A percentile compares a stretch with the other conserved stretches of the same genome.
These are phyloP conservation scores for Phataginus tricuspis DNA, from an alignment of 2,797 vertebrate genomes.

Conservation along the genomic window DNA sequence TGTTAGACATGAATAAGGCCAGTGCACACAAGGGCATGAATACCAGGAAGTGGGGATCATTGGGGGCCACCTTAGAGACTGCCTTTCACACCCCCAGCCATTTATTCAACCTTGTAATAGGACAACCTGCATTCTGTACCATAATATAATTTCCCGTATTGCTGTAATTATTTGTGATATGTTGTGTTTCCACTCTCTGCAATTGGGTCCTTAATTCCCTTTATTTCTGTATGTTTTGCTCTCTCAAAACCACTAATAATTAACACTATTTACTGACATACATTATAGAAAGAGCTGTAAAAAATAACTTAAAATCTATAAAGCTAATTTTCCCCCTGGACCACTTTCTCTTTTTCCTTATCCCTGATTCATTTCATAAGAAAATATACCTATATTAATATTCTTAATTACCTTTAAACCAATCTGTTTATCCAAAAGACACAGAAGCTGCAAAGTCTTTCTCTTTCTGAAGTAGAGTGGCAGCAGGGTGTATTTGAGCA, in stretches of 20 bases:
- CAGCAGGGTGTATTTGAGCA: background rate
- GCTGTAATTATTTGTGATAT: background rate
- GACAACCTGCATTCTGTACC: background rate
- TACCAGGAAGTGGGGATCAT: background rate
- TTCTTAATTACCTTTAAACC: background rate
- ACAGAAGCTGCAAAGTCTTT: background rate
- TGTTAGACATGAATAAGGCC: background rate
- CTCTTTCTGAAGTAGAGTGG: background rate
- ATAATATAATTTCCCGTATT: background rate
- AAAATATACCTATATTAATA: background rate
- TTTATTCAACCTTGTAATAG: background rate
- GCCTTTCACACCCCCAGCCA: background rate
- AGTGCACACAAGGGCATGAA: background rate
- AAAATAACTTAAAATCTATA: background rate
- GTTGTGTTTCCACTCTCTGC: background rate
- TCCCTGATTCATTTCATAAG: background rate
- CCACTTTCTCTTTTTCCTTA: background rate
- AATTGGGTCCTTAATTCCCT: background rate
- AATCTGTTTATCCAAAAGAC: background rate
- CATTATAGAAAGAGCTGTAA: background rate
- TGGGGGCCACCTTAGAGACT: background rate
- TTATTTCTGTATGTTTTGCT: background rate
- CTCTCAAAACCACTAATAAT: background rate
- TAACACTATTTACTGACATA: background rate
- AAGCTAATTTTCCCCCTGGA: background rate